phyloP scores from a whole-genome alignment of 2,797 vertebrate genomes.

The Prionace glauca region DNA sequence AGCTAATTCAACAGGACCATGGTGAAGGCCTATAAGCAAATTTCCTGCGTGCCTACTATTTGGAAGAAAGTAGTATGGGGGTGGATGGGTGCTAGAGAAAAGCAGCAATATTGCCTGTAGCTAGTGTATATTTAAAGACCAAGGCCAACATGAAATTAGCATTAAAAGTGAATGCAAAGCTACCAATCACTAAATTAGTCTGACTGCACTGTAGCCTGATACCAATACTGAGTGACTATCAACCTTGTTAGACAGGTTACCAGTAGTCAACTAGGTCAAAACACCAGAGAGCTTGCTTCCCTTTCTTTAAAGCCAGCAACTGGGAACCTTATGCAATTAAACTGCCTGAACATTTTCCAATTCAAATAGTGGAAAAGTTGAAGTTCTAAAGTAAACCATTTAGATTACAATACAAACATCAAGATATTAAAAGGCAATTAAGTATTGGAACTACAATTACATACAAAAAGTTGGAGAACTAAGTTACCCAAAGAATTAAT shows the following conservation, averaged over 20 bases:
- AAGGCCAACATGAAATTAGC: not conserved
- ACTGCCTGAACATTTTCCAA: not conserved
- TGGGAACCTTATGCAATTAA: not conserved
- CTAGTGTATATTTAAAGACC: not conserved
- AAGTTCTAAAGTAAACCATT: not conserved
- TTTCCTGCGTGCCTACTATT: not conserved
- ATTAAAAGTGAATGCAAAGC: constrained; percentile 45
- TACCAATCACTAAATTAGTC: constrained; percentile 54
- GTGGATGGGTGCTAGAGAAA: not conserved
- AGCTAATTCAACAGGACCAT: not conserved
- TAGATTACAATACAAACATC: not conserved
- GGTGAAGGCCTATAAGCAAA: not conserved
- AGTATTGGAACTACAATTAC: not conserved
- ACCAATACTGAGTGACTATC: constrained; percentile 56
- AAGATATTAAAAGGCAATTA: not conserved
- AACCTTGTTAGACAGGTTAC: constrained; percentile 53
- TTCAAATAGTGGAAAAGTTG: not conserved
- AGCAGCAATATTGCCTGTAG: not conserved
- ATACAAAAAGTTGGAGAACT: no score
- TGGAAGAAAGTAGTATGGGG: not conserved
- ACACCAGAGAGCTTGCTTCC: constrained; percentile 44
- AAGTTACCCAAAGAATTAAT: no score
- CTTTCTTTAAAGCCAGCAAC: not conserved
- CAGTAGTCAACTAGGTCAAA: constrained; percentile 60
- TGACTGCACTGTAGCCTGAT: constrained; percentile 42